Evolutionary conservation across 2,797 vertebrate species (phyloP), one percentile per base, ranked within the genome.

Genomic region (Onychomys arenicola): DNA sequence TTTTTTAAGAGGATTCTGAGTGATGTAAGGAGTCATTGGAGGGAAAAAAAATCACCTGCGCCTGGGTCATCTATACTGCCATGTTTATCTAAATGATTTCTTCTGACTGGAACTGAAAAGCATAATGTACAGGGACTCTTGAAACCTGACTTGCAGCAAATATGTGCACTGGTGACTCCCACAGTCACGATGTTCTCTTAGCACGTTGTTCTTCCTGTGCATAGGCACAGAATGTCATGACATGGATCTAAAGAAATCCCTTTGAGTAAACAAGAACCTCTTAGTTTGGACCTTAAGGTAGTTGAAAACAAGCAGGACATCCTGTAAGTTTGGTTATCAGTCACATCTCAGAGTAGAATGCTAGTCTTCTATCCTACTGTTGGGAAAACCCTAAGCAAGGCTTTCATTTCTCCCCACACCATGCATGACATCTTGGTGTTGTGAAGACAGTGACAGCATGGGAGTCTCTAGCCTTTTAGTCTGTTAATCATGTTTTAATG

Each of bases 1-100:
- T n/a, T n/a, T n/a, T n/a, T n/a, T n/a, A n/a, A n/a, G n/a, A 43
- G 1, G 32, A 17, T 67, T 96, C 6, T 96, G 46, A 97, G 91
- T 94, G 63, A n/a, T 3, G 75, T 32, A 9, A 37, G 65, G 21
- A 94, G n/a, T 73, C 61, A 4, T 23, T 95, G 88, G 93, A 77
- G 75, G 84, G 75, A 25, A 65, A 59, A 46, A n/a, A 59, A 43
- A n/a, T 92, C 86, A 40, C 21, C 2, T 34, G 94, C 32, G 4
- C 57, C 49, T 57, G 12, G 40, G 14, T 90, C 49, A 85, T 94
- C 65, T 86, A 67, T 78, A 88, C n/a, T 43, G 71, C 6, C 40
- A 91, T 37, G 76, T 27, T 32, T 83, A 46, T 95, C 34, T 10
- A 40, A 40, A 0, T 90, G 84, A 49, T 96, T 21, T 82, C 71